Evolutionary conservation across 1,140 invertebrate genomes (phyloP).

Genomic region (Oryctes rhinoceros): DNA sequence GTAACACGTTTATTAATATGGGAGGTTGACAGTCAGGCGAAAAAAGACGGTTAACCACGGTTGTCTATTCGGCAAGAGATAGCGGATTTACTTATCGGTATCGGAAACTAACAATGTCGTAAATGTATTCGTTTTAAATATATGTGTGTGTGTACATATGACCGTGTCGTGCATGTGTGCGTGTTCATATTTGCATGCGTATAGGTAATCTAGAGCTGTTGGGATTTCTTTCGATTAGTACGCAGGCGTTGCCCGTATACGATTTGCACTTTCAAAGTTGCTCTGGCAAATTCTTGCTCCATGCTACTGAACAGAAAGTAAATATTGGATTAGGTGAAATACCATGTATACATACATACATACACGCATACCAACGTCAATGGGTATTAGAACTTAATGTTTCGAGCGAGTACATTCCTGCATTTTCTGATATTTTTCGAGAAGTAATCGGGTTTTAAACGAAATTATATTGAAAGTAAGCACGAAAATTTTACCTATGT

Average conservation of each 20-base stretch:
- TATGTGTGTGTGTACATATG: background rate
- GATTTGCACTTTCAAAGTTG: slow-evolving; percentile 12
- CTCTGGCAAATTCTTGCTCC: slow-evolving; percentile 2
- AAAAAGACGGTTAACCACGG: slow-evolving; percentile 33
- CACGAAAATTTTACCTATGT: no score
- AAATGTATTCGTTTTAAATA: slow-evolving; percentile 17
- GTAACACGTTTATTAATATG: slow-evolving; percentile 36
- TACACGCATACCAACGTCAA: no score
- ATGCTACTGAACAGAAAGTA: background rate
- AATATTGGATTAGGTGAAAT: background rate
- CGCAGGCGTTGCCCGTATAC: slow-evolving; percentile 2
- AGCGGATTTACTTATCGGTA: slow-evolving; percentile 36
- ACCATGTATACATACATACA: background rate
- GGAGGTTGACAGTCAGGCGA: slow-evolving; percentile 31
- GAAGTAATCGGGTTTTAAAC: no score
- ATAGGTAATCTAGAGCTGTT: slow-evolving; percentile 18
- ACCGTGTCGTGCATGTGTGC: background rate
- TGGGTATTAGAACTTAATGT: no score
- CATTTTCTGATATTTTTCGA: no score
- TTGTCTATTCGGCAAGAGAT: slow-evolving; percentile 34
- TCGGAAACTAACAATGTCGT: slow-evolving; percentile 30
- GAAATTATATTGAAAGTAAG: no score
- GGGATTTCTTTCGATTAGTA: slow-evolving; percentile 18
- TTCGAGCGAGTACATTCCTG: no score
- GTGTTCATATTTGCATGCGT: background rate